Base-by-base conservation (phyloP, 2,797 vertebrate species). In the Smutsia gigantea region DNA sequence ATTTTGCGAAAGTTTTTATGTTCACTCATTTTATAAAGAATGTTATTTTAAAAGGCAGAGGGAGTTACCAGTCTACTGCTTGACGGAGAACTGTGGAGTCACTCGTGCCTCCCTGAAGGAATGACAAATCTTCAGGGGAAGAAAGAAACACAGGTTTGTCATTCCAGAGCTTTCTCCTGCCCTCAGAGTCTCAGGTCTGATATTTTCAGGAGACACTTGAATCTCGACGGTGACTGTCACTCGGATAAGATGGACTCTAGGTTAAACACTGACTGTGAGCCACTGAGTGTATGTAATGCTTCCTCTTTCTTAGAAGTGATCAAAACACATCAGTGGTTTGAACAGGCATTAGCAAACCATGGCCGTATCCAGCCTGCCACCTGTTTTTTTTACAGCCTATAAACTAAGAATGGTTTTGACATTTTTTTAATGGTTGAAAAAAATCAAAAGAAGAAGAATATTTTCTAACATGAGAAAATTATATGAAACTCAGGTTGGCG, bases 1-100 rank as follows among this genome's bases (percentile, higher is more conserved):
- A 82, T 31, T 37, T 72, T 51, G 19, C 25, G 29, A 72, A 27
- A n/a, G 21, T 72, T 34, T 71, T 81, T 27, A 4, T 12, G 74
- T 64, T 61, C 53, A 82, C 25, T 53, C 51, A 83, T 37, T 96
- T 82, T 95, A 90, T 37, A 83, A 84, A 81, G 42, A 42, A 87
- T 27, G 9, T 23, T 71, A 78, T 92, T 83, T 93, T 59, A 19
- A 82, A 89, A 83, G 82, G 9, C 42, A 82, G 49, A 90, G 61
- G 23, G n/a, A 64, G 59, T 74, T 42, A 27, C 31, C 7, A 81
- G 29, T 49, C 23, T 23, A 25, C 75, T 57, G 15, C n/a, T 49
- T 55, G 5, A 84, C n/a, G 69, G 4, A 83, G 68, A 59, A 53
- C 64, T 5, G 12, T 6, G 64, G 88, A n/a, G 9, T 77, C 29